A percentile compares a stretch with the other conserved stretches of the same genome.
These are phyloP conservation scores for Hydriomena furcata DNA, from an alignment of 2,888 invertebrate species.

Conservation along the genomic window DNA sequence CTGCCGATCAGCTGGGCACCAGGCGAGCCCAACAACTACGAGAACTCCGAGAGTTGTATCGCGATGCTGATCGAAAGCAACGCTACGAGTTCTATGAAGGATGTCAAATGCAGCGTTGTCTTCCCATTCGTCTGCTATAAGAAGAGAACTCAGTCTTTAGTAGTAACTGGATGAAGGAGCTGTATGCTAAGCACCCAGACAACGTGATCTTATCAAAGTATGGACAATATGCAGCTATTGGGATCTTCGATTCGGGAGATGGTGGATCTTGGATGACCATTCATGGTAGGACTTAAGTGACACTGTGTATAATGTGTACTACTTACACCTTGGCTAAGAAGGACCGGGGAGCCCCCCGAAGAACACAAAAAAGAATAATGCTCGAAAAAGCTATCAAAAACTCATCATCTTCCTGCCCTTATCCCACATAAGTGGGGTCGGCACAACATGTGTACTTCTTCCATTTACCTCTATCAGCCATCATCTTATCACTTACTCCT, in stretches of 20 bases:
- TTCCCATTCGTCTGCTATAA: conserved; percentile 37
- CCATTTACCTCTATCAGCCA: too few species aligned
- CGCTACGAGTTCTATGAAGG: conserved; percentile 21
- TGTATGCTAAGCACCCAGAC: conserved; percentile 34
- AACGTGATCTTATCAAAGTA: conserved; percentile 26
- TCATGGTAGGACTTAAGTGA: conserved; percentile 38
- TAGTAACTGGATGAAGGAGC: conserved; percentile 31
- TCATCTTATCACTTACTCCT: too few species aligned
- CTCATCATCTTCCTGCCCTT: too few species aligned
- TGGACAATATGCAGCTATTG: conserved; percentile 37
- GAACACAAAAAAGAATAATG: too few species aligned
- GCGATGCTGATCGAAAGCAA: conserved; percentile 13
- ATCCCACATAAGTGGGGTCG: too few species aligned
- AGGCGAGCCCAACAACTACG: conserved; percentile 17
- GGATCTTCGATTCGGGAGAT: conserved; percentile 45
- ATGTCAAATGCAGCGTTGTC: conserved; percentile 20
- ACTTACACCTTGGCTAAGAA: too few species aligned
- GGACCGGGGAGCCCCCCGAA: too few species aligned
- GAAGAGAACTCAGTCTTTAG: neutral
- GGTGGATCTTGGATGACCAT: conserved; percentile 46
- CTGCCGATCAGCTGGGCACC: conserved; percentile 16
- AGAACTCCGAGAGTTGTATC: conserved; percentile 23
- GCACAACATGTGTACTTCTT: too few species aligned
- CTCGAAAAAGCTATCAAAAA: too few species aligned
- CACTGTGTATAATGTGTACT: too few species aligned